phyloP scores from a whole-genome alignment of 2,797 vertebrate species.

The Rhinoraja longicauda region DNA sequence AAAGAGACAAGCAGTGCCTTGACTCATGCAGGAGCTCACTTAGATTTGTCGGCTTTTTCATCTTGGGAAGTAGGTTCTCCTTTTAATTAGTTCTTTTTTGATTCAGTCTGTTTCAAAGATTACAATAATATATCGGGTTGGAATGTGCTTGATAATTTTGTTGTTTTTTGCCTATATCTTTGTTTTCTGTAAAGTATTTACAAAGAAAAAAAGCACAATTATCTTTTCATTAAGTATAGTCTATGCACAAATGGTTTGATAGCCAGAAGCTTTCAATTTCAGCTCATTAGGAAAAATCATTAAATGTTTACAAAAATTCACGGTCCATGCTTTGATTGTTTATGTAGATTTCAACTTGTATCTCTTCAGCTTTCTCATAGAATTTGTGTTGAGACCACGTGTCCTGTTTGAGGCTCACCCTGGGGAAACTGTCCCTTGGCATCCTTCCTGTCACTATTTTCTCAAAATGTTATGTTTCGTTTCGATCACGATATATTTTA shows the following conservation, averaged over 20 bases:
- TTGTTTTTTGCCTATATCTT: not conserved
- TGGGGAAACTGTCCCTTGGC: no score
- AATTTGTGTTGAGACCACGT: no score
- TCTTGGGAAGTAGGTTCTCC: slow-evolving; percentile 83
- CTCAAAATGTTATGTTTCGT: no score
- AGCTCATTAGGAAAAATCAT: not conserved
- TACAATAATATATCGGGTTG: not conserved
- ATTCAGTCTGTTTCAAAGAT: not conserved
- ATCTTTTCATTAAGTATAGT: not conserved
- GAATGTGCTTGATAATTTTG: not conserved
- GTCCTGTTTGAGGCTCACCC: no score
- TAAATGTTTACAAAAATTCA: no score
- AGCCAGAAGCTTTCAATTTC: not conserved
- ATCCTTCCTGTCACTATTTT: no score
- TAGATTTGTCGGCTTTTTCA: slow-evolving; percentile 94
- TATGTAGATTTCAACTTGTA: not conserved
- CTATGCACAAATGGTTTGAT: not conserved
- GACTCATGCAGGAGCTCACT: slow-evolving; percentile 89
- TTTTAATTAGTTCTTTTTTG: not conserved
- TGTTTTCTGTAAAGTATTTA: not conserved
- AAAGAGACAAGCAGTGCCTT: slow-evolving; percentile 96
- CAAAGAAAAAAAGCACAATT: not conserved
- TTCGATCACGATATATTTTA: no score
- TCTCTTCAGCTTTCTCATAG: no score
- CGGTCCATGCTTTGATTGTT: no score